Evolutionary conservation across 2,113 vertebrate genomes (phyloP), one percentile per base, ranked within the genome.

Genomic region (Colossoma macropomum): DNA sequence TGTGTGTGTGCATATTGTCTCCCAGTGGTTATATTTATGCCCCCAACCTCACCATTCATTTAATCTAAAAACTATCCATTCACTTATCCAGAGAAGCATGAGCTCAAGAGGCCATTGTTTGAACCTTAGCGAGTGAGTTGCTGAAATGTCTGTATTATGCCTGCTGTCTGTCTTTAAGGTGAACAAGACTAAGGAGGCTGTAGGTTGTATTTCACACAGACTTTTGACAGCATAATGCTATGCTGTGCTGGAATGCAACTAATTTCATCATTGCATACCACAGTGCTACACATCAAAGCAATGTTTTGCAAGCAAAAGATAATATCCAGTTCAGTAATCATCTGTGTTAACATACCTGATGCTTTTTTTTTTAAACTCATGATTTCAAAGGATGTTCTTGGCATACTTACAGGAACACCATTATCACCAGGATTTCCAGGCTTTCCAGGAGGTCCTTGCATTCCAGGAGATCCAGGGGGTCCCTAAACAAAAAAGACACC

Each of bases 361-460:
- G 69, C 27, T 25, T 45, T 48, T 6, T 63, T 25, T 45, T 72
- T 77, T 15, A 69, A 25, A 60, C 30, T 38, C 21, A 19, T 12
- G n/a, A 34, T 56, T 56, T 56, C 52, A 56, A 16, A 27, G 21
- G 65, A 25, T 56, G 56, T 71, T 66, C 70, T 77, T 65, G 34
- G n/a, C 77, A 19, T 80, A 86, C 97, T 97, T 93, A 99, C 97
- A 41, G 93, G 91, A 90, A 92, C 62, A 23, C 97, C 98, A 0
- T 92, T 90, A 82, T 97, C 95, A 89, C 98, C 98, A 2, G 94
- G 86, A 62, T 97, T 97, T 81, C 98, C 98, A 70, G 96, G 94
- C 86, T 95, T 95, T 87, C 98, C 98, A 84, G 93, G 90, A 3
- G 92, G 90, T 65, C 98, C 98, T 63, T 93, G 87, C 78, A 93